Percentiles rank a stretch among this genome's conserved stretches.
Conservation (phyloP, 2,113 vertebrate species). For the Tursiops truncatus region DNA sequence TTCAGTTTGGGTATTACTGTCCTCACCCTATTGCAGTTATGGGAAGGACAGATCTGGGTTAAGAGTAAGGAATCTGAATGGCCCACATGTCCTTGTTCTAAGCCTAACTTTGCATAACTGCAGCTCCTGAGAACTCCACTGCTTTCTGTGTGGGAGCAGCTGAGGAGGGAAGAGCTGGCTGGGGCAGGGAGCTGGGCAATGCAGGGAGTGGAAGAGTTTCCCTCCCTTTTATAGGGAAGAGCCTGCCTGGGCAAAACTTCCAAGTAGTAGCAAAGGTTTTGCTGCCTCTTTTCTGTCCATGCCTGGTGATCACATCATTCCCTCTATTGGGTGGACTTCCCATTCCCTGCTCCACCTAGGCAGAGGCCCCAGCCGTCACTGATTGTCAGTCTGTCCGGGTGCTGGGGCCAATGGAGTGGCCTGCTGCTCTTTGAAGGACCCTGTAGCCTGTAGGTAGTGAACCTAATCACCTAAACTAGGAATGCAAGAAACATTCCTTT, state of each 20-base stretch:
- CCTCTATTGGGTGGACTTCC: not conserved
- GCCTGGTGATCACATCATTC: not conserved
- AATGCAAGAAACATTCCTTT: not conserved
- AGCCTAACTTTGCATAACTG: not conserved
- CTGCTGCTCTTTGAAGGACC: not conserved
- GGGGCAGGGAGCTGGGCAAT: not conserved
- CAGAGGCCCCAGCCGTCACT: no score
- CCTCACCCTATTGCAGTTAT: not conserved
- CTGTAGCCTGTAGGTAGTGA: not conserved
- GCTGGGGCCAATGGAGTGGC: not conserved
- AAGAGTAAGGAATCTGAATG: not conserved
- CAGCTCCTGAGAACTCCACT: not conserved
- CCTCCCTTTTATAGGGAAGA: not conserved
- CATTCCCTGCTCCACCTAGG: not conserved
- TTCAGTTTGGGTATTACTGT: not conserved
- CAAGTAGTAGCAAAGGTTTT: not conserved
- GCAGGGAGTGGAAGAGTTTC: not conserved
- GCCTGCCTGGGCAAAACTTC: not conserved
- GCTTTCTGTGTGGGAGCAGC: not conserved
- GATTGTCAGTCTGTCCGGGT: not conserved
- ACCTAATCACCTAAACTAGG: not conserved
- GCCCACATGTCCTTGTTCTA: not conserved
- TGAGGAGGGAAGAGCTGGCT: not conserved
- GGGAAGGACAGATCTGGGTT: not conserved
- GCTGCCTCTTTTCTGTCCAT: not conserved